Evolutionary conservation across 2,888 invertebrate species (phyloP), one percentile per base, ranked within the genome.

Genomic region (Candidula unifasciata): DNA sequence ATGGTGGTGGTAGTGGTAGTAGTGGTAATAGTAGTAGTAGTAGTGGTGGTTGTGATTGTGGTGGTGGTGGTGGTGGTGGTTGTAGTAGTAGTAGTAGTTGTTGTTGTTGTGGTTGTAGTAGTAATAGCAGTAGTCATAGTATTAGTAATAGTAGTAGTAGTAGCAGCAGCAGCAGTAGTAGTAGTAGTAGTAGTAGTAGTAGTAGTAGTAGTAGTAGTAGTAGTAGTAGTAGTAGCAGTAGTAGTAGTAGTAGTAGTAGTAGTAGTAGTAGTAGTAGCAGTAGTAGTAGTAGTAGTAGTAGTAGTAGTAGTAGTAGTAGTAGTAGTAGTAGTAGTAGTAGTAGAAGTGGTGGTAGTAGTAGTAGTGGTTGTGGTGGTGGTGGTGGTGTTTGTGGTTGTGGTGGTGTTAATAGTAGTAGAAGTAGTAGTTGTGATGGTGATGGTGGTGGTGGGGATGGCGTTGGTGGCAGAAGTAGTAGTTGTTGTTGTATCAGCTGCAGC

Each of bases 231-330:
- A 60, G 60, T 3, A 60, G 60, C 2, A 60, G 60, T 60, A 60
- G 60, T 60, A 60, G 60, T 60, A 60, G 60, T 60, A 60, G 60
- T 60, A 60, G 60, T 60, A 60, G 60, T 60, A 60, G 60, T 60
- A 60, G 60, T 60, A 60, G 60, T 60, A 60, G 60, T 60, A 60
- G 60, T 60, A 60, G 60, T 60, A 60, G 60, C 21, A 60, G 60
- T 60, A 60, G 60, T 60, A 60, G 60, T 60, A 60, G 60, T 60
- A 60, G 60, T 60, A 60, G 60, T 60, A 60, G 60, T 60, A 60
- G 60, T 60, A 60, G 60, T 60, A 60, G 60, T 60, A 60, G 60
- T 60, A 60, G 60, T 60, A 60, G 60, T 60, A 60, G 60, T 16
- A 13, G 60, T 16, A 60, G 8, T 60, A 60, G 60, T 60, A 13